Evolutionary conservation across 2,797 vertebrate genomes (phyloP).

Genomic region (Gadopsis bispinosus): DNA sequence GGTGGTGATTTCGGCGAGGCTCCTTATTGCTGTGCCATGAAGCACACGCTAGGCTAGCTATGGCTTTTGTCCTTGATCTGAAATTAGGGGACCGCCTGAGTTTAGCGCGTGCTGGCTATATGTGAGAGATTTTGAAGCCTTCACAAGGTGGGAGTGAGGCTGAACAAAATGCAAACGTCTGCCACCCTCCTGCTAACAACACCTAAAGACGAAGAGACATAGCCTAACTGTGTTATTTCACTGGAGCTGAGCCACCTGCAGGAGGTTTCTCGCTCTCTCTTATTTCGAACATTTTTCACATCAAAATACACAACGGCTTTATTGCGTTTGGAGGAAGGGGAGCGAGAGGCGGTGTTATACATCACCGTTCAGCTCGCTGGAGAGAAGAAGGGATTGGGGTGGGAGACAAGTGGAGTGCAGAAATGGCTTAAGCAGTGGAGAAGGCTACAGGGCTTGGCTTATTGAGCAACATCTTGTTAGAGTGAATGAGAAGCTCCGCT

Average conservation of each 20-base stretch:
- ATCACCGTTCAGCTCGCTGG: conserved; percentile 65
- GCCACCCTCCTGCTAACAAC: conserved; percentile 11
- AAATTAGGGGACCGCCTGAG: neutral
- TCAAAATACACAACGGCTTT: conserved; percentile 71
- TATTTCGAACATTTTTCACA: conserved; percentile 65
- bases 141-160: neutral
- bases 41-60: conserved; percentile 31
- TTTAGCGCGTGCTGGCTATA: neutral
- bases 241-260: conserved; percentile 56
- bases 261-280: conserved; percentile 57
- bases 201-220: conserved; percentile 34
- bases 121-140: neutral
- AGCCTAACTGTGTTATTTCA: conserved; percentile 41
- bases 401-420: conserved; percentile 5
- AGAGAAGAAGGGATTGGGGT: neutral
- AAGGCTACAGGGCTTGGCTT: conserved; percentile 64
- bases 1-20: conserved; percentile 29
- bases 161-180: conserved; percentile 11
- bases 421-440: conserved; percentile 23
- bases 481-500: conserved; percentile 56
- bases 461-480: conserved; percentile 77
- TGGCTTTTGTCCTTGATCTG: conserved; percentile 33
- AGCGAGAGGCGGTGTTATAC: conserved; percentile 49
- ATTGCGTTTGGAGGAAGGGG: conserved; percentile 65
- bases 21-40: conserved; percentile 30